phyloP scores from a whole-genome alignment of 1,140 invertebrate genomes.

The Pemphigus obesinymphae region DNA sequence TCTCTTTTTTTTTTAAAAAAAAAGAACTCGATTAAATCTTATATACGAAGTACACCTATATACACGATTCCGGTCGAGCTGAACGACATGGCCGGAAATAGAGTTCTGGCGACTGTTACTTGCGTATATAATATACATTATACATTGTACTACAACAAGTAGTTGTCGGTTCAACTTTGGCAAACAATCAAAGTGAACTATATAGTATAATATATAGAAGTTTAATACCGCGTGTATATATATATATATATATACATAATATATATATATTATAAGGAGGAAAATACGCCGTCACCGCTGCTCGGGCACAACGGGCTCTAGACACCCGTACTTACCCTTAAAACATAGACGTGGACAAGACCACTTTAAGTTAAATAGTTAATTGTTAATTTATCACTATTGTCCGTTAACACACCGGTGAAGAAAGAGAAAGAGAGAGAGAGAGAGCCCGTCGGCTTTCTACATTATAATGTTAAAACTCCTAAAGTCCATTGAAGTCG shows the following conservation, averaged over 20 bases:
- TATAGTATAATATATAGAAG: neutral
- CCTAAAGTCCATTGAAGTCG: neutral
- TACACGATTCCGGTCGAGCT: neutral
- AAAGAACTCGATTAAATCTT: no score
- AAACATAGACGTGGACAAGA: constrained; percentile 1
- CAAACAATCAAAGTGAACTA: constrained; percentile 16
- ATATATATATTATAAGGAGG: no score
- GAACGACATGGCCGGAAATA: neutral
- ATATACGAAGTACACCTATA: neutral
- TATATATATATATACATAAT: no score
- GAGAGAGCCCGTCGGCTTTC: neutral
- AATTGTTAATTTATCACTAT: constrained; percentile 38
- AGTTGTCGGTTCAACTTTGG: constrained; percentile 23
- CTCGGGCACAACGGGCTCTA: neutral
- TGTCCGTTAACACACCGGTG: neutral
- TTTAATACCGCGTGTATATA: neutral
- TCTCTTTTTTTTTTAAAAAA: no score
- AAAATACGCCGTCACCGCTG: neutral
- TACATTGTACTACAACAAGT: constrained; percentile 17
- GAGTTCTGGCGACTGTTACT: neutral
- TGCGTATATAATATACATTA: neutral
- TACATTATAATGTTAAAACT: neutral
- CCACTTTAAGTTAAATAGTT: constrained; percentile 33
- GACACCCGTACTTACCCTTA: neutral
- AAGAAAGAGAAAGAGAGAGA: no score